Conservation (phyloP, 2,113 vertebrate species). For the Podarcis cretensis region DNA sequence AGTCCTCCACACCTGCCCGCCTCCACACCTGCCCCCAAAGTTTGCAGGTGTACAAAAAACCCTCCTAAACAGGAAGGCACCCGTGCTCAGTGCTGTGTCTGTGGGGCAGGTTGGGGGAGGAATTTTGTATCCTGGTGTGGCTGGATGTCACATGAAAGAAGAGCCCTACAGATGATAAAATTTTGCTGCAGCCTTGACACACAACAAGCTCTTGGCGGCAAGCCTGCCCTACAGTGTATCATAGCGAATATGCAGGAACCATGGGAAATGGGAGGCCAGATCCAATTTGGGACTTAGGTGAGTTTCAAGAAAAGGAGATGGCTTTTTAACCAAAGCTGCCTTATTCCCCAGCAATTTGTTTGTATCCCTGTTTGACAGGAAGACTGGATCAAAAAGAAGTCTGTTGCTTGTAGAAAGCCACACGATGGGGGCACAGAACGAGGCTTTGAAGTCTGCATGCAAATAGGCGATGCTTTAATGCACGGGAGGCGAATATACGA, state of each 20-base stretch:
- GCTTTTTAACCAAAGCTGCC: background rate
- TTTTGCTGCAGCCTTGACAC: no score
- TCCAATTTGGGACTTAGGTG: background rate
- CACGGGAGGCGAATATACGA: background rate
- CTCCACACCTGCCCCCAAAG: no score
- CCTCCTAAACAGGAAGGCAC: background rate
- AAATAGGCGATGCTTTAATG: conserved; percentile 8
- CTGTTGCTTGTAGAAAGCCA: background rate
- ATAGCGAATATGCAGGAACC: background rate
- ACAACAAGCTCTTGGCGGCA: background rate
- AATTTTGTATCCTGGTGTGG: no score
- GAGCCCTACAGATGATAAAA: background rate
- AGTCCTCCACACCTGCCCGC: no score
- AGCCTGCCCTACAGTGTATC: background rate
- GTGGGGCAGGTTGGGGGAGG: no score
- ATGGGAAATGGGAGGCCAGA: background rate
- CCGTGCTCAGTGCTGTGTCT: background rate
- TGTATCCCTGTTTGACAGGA: background rate
- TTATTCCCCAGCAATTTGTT: background rate
- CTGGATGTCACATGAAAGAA: background rate
- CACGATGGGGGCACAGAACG: background rate
- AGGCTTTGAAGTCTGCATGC: conserved; percentile 4
- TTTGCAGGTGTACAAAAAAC: background rate
- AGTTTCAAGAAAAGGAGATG: background rate
- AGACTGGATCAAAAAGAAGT: background rate